Base-by-base conservation (phyloP, 2,888 invertebrate genomes). In the Portevinia maculata region DNA sequence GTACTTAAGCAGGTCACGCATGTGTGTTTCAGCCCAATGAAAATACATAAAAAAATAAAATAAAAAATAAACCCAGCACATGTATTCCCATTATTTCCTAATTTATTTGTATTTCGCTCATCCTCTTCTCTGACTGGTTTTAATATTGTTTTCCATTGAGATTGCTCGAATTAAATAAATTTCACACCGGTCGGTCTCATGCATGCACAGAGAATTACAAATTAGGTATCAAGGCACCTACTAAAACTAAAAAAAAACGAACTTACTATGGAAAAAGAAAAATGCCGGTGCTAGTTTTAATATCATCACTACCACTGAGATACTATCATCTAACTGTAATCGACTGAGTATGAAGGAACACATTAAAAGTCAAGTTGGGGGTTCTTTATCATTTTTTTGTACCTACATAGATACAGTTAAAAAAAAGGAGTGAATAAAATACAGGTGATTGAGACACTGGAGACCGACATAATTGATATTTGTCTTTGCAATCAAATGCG, bases 251-350 rank as follows among this genome's bases (percentile, higher is more conserved):
- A 41, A 52, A 44, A 8, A 39, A 2, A 39, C 37, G 11, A 53
- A 53, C 44, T 30, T 55, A 34, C 50, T 9, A 37, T 32, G 3
- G 28, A 15, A 30, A 21, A 8, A 41, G 28, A 15, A 32, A 74
- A 69, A 76, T 71, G 76, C 70, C 81, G 81, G 81, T 81, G 34
- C 50, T 41, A 44, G 53, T 69, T 75, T 74, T 55, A 6, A 4
- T 21, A 30, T 24, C 21, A 37, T 21, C 55, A 70, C 69, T 50
- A 70, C 75, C 19, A 81, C 75, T 64, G 44, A 50, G 50, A 81
- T 70, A 59, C 59, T 48, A 24, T 17, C 59, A 65, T 59, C 76
- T 81, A 81, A 81, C 81, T 81, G 81, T 81, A 81, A 65, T 64
- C 57, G 65, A 81, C 24, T 41, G 52, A 70, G 74, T 62, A 74